Percentiles rank a stretch among this genome's conserved stretches.
Evolutionary conservation across 2,797 vertebrate species (phyloP).

Genomic region (Clarias pachynema): DNA sequence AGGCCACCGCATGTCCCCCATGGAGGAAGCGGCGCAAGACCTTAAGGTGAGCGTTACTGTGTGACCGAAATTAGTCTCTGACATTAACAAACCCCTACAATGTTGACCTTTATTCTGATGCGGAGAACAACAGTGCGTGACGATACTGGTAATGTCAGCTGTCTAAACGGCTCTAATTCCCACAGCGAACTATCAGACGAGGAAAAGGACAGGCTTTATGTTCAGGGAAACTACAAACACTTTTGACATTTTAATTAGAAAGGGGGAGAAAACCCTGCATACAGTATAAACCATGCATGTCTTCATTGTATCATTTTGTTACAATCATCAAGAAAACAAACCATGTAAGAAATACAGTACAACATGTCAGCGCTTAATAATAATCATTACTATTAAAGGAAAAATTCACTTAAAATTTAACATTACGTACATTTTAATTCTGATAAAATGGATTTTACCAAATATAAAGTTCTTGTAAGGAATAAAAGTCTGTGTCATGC

Average conservation of each 20-base stretch:
- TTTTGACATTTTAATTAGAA: not conserved
- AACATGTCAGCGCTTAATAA: not conserved
- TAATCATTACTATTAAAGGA: not conserved
- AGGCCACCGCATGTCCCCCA: constrained; percentile 74
- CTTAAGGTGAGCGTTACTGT: constrained; percentile 69
- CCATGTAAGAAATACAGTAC: not conserved
- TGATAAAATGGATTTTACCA: too few species aligned
- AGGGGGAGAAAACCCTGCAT: not conserved
- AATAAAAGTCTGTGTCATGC: not conserved
- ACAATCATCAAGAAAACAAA: not conserved
- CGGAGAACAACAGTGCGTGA: not conserved
- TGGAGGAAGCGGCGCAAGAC: constrained; percentile 78
- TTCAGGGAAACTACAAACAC: not conserved
- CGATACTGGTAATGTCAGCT: not conserved
- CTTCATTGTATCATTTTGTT: not conserved
- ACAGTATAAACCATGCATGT: not conserved
- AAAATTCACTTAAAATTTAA: not conserved
- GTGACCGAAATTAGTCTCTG: not conserved
- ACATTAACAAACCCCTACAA: not conserved
- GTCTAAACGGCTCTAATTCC: not conserved
- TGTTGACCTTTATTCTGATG: not conserved
- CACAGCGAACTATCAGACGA: not conserved
- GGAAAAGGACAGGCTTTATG: not conserved
- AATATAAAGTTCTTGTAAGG: not conserved
- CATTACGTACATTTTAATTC: too few species aligned